Base-by-base conservation (phyloP, 2,888 invertebrate genomes). In the Pardosa pseudoannulata region DNA sequence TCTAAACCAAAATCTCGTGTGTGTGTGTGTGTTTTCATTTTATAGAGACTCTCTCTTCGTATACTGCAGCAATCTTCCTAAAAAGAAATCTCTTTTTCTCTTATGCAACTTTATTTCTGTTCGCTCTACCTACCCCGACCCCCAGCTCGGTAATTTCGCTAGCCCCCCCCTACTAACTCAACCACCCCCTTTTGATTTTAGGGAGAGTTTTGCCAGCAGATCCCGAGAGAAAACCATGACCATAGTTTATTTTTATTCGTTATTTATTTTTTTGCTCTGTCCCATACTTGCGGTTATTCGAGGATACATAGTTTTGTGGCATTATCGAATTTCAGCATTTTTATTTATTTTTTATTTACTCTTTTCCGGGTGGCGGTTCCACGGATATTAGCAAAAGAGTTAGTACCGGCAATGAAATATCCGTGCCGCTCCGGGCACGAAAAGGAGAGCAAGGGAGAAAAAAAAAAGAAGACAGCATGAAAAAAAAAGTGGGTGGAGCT, bases 41-140 rank as follows among this genome's bases (percentile, higher is more conserved):
- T 82, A 82, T 82, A 71, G 82, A 70, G 75, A 82, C 70, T 70
- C 68, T 70, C 68, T n/a, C n/a, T 70, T 75, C 62, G 75, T 75
- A 74, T 82, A n/a, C 70, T 68, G 67, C 39, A 71, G 82, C 76
- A 82, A 82, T 82, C 82, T 71, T 64, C 31, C 23, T 28, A 74
- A 68, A 81, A 70, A 70, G 68, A 68, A 70, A 74, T 74, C 70
- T 56, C 78, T 73, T 65, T 70, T n/a, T n/a, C n/a, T n/a, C n/a
- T n/a, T 68, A 64, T 68, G 70, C 70, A 70, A 79, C 70, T 79
- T 79, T 70, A 71, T 79, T 72, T 72, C 56, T 72, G 29, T 29
- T 65, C 70, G n/a, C n/a, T 62, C 3, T 0, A 28, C 70, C 3
- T 0, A 28, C 62, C 41, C 46, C 71, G n/a, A 28, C 46, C 62